Evolutionary conservation across 2,113 vertebrate species (phyloP), one percentile per base, ranked within the genome.

Genomic region (Cettia cetti): DNA sequence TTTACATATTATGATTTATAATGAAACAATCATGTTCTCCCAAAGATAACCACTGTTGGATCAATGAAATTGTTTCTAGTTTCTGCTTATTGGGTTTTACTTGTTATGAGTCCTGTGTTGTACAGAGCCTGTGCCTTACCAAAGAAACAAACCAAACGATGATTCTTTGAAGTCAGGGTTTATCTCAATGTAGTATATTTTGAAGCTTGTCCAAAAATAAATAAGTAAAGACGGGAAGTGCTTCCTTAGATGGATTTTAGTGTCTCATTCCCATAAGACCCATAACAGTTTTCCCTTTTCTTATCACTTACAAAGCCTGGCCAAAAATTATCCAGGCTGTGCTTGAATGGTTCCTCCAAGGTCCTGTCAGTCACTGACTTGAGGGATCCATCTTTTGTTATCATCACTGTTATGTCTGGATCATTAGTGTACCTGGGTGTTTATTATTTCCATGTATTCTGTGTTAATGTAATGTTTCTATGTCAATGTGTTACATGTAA

Each of bases 381-480:
- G 47, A 78, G 33, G 4, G 11, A 39, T 54, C 11, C 27, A 68
- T 14, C 15, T 75, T 84, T 50, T 33, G 12, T 26, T 57, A 20
- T 61, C 8, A 64, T 33, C 21, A 47, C 14, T 57, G 6, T 35
- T 79, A 27, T 26, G 33, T 56, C 35, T 16, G 8, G 6, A 30
- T 59, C 15, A 40, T 28, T 69, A 74, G 23, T 0, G 0, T 30
- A 42, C 44, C 24, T 85, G 20, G 1, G 4, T 53, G 8, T 63
- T 92, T 54, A 40, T 40, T 53, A 40, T 31, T 69, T 31, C 7
- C 49, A 6, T 47, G 8, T 16, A 13, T 35, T 30, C 14, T 47
- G 4, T 75, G 15, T n/a, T n/a, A n/a, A n/a, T n/a, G n/a, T n/a
- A n/a, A n/a, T n/a, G n/a, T n/a, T n/a, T n/a, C n/a, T n/a, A n/a